phyloP scores from a whole-genome alignment of 2,888 invertebrate species.

The Prenolepis imparis region DNA sequence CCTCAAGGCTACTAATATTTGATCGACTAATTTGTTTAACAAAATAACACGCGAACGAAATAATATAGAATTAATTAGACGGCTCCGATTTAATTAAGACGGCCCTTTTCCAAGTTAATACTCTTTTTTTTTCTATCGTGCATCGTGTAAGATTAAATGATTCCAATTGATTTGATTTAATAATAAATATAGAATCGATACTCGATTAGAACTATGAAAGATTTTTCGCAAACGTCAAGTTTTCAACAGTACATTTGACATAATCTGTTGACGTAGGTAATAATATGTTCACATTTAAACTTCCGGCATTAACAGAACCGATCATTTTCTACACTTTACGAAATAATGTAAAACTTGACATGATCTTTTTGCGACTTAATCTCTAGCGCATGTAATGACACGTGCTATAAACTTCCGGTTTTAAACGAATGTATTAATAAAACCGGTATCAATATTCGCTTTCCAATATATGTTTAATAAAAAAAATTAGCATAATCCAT shows the following conservation, averaged over 20 bases:
- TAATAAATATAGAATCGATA: neutral
- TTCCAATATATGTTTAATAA: neutral
- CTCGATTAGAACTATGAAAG: neutral
- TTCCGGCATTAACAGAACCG: slow-evolving; percentile 29
- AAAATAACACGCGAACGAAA: neutral
- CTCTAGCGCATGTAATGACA: neutral
- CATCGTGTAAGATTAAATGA: neutral
- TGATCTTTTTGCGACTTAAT: slow-evolving; percentile 17
- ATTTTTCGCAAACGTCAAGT: neutral
- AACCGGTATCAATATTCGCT: slow-evolving; percentile 1
- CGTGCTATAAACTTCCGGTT: neutral
- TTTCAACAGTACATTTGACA: slow-evolving; percentile 1
- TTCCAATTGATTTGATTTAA: neutral
- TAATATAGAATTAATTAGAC: neutral
- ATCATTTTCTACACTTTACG: slow-evolving; percentile 25
- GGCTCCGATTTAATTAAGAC: neutral
- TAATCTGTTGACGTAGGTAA: neutral
- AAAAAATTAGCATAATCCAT: neutral
- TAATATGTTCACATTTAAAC: slow-evolving; percentile 10
- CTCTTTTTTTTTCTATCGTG: neutral
- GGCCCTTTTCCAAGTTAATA: neutral
- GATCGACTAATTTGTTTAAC: neutral
- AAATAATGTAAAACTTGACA: slow-evolving; percentile 1
- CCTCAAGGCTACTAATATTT: neutral
- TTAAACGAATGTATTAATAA: neutral